phyloP scores from a whole-genome alignment of 2,888 invertebrate genomes.

The Heliconius charithonia region DNA sequence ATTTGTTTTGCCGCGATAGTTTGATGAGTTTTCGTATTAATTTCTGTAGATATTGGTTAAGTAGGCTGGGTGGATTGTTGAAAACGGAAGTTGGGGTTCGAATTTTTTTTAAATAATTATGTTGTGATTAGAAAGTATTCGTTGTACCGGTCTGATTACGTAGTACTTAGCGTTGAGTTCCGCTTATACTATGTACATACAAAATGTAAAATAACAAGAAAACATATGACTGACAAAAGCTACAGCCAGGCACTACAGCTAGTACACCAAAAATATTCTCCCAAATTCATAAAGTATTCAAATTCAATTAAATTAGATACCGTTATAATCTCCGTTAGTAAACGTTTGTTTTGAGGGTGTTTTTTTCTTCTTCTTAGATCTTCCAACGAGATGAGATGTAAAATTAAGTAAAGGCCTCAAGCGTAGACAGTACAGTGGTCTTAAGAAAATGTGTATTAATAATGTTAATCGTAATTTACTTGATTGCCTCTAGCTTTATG shows the following conservation, averaged over 20 bases:
- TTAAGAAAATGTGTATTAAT: slow-evolving; percentile 5
- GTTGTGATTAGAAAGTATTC: not conserved
- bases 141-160: not conserved
- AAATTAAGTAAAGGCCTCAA: slow-evolving; percentile 13
- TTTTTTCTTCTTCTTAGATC: slow-evolving; percentile 25
- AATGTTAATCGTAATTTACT: not conserved
- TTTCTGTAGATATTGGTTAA: not conserved
- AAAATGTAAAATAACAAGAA: not conserved
- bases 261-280: not conserved
- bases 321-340: slow-evolving; percentile 28
- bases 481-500: not conserved
- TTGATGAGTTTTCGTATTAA: slow-evolving; percentile 21
- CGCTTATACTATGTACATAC: not conserved
- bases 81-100: not conserved
- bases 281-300: slow-evolving; percentile 32
- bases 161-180: not conserved
- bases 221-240: not conserved
- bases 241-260: not conserved
- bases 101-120: not conserved
- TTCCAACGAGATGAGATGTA: slow-evolving; percentile 18
- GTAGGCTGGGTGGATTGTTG: not conserved
- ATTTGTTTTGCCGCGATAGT: slow-evolving; percentile 20
- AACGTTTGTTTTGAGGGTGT: slow-evolving; percentile 30
- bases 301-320: slow-evolving; percentile 38
- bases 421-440: slow-evolving; percentile 9